These are phyloP conservation scores for Gallinago undulata DNA, from an alignment of 2,113 vertebrate genomes.

Conservation along the genomic window DNA sequence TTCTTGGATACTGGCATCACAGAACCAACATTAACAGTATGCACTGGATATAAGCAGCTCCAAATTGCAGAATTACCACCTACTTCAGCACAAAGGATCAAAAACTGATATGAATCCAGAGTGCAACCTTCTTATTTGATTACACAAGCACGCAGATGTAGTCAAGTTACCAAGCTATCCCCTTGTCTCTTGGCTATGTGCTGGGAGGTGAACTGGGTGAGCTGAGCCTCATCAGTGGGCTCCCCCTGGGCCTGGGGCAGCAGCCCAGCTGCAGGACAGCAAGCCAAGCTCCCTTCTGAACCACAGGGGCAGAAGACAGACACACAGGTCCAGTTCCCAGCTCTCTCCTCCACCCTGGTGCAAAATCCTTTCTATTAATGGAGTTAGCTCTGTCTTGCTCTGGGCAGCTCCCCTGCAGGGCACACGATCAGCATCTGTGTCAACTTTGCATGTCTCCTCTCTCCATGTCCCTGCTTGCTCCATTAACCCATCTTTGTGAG, in stretches of 20 bases:
- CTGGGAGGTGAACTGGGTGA: not conserved
- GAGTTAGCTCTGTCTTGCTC: not conserved
- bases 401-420: not conserved
- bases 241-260: not conserved
- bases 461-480: not conserved
- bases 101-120: not conserved
- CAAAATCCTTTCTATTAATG: not conserved
- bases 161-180: rapidly evolving
- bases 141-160: not conserved
- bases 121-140: not conserved
- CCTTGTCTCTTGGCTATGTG: rapidly evolving
- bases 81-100: not conserved
- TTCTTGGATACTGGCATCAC: not conserved
- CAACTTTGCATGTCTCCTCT: rapidly evolving
- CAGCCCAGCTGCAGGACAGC: not conserved
- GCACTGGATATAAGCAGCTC: not conserved
- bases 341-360: not conserved
- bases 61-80: not conserved
- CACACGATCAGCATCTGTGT: not conserved
- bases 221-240: not conserved
- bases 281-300: not conserved
- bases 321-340: not conserved
- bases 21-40: rapidly evolving
- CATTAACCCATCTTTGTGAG: not conserved
- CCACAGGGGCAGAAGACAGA: not conserved